phyloP scores from a whole-genome alignment of 2,797 vertebrate genomes.

The Lophius americanus region DNA sequence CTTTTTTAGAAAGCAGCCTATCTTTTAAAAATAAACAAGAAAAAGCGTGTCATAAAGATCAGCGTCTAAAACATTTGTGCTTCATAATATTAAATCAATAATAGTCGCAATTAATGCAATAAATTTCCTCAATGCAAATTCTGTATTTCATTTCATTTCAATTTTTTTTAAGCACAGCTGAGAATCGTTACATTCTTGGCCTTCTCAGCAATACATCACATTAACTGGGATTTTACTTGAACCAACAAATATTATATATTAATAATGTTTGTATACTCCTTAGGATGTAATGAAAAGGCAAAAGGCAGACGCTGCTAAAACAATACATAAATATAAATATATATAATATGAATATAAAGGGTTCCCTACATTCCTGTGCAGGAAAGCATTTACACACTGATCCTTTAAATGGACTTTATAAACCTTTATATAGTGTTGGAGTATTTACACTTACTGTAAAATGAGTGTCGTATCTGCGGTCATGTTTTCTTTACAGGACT shows the following conservation, averaged over 20 bases:
- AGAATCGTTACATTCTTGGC: background rate
- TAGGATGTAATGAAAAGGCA: background rate
- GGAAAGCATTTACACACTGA: too few relatives aligned
- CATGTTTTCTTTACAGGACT: conserved; percentile 50
- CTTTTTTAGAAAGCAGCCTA: background rate
- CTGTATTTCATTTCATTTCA: background rate
- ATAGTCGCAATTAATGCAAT: background rate
- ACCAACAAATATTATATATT: conserved; percentile 2
- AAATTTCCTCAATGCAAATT: background rate
- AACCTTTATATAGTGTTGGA: conserved; percentile 16
- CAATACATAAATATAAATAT: background rate
- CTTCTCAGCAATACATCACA: background rate
- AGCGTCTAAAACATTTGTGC: background rate
- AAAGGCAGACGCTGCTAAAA: too few relatives aligned
- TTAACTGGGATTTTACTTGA: conserved; percentile 1
- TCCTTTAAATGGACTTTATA: conserved; percentile 23
- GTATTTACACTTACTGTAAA: conserved; percentile 40
- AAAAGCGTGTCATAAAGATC: background rate
- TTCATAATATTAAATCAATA: background rate
- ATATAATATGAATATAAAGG: background rate
- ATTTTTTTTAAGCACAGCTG: background rate
- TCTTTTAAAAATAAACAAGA: background rate
- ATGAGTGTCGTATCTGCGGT: conserved; percentile 19
- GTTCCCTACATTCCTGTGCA: background rate
- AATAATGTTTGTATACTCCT: background rate